phyloP scores from a whole-genome alignment of 1,140 invertebrate species.

The Rhyacophila brunnea region DNA sequence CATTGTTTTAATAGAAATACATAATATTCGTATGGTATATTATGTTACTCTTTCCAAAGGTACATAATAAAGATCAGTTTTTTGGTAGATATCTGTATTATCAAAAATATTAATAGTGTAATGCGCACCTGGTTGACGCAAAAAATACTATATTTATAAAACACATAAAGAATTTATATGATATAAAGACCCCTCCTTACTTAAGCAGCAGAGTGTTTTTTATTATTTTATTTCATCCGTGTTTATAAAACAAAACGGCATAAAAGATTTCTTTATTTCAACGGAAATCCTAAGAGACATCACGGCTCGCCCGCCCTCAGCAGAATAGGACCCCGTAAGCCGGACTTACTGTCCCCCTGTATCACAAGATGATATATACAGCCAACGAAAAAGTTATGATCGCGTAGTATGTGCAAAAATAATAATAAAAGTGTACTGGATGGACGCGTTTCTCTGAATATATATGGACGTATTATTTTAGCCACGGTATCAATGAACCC shows the following conservation, averaged over 20 bases:
- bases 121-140: too few species aligned
- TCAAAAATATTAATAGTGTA: too few species aligned
- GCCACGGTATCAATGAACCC: slow-evolving; percentile 3
- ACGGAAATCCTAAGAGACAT: slow-evolving; percentile 8
- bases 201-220: neutral
- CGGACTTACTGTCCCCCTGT: slow-evolving; percentile 12
- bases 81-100: too few species aligned
- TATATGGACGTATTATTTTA: slow-evolving; percentile 18
- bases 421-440: slow-evolving; percentile 15
- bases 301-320: neutral
- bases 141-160: too few species aligned
- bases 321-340: slow-evolving; percentile 8
- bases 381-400: slow-evolving; percentile 8
- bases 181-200: too few species aligned
- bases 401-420: slow-evolving; percentile 25
- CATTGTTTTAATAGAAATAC: too few species aligned
- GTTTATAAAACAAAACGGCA: slow-evolving; percentile 12
- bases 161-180: too few species aligned
- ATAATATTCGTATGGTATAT: too few species aligned
- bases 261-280: slow-evolving; percentile 4
- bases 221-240: slow-evolving; percentile 2
- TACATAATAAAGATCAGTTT: too few species aligned
- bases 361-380: slow-evolving; percentile 6
- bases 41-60: too few species aligned
- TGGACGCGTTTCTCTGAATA: slow-evolving; percentile 16